Evolutionary conservation across 1,140 invertebrate genomes (phyloP), one percentile per base, ranked within the genome.

Genomic region (Neodiprion lecontei): DNA sequence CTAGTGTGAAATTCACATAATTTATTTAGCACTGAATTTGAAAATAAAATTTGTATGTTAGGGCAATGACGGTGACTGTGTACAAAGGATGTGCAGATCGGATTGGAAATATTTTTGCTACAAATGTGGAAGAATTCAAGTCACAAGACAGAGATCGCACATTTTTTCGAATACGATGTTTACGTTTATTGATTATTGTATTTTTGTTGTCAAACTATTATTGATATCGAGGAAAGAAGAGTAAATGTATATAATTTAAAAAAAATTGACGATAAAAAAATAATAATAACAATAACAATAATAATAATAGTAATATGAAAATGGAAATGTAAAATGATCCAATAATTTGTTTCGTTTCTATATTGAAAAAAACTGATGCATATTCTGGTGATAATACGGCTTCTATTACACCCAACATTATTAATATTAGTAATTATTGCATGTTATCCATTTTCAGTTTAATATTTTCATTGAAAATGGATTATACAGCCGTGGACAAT

Each of bases 321-420:
- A 61, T 61, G 53, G 53, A 8, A 61, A 61, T 9, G 21, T 69
- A 23, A 69, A 69, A 69, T 21, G 40, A 69, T 21, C 21, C 21
- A 69, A 23, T 23, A 47, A 69, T 69, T 65, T 14, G 17, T 65
- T 47, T 69, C 8, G 5, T 11, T 47, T 21, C 17, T 69, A 47
- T 69, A 23, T 69, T 14, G 23, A 23, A 21, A 21, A 47, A 69
- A 47, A 14, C 10, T 11, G 7, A 69, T 12, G 12, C 4, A 23
- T 21, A 69, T 69, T 23, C 5, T 14, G 21, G 8, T 69, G 67
- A 69, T 69, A 69, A 69, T 47, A 23, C 21, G 7, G 11, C 67
- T 69, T 14, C 11, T 69, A 69, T 47, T 69, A 47, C 67, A 69
- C n/a, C 53, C 53, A 61, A 61, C 53, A 61, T 61, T 61, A 61